Conservation (phyloP, 2,797 vertebrate species). For the Gallinago stenura region DNA sequence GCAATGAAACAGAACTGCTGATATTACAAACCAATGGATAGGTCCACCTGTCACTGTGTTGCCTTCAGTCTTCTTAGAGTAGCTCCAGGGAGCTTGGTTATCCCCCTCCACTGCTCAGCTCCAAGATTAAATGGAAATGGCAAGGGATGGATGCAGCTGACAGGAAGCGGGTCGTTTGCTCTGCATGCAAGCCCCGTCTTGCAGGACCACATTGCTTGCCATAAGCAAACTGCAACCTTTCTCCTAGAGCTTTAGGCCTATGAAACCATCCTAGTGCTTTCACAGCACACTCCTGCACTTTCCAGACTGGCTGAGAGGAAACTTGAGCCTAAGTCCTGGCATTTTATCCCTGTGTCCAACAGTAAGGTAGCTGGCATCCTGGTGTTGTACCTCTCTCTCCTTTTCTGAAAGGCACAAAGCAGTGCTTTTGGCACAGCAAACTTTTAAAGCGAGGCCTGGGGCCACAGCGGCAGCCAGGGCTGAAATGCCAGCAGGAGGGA, state of each 20-base stretch:
- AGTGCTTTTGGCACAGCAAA: not conserved
- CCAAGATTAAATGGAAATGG: not conserved
- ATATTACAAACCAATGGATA: not conserved
- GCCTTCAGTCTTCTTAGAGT: not conserved
- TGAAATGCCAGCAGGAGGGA: not conserved
- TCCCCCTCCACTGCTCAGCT: not conserved
- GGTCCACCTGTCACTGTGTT: not conserved
- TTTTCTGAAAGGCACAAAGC: not conserved
- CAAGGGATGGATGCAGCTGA: not conserved
- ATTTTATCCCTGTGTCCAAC: not conserved
- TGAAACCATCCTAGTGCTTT: not conserved
- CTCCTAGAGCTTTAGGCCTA: not conserved
- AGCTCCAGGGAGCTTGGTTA: not conserved
- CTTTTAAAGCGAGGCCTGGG: not conserved
- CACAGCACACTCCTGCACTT: not conserved
- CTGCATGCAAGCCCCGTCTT: accelerated
- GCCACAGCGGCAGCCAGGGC: not conserved
- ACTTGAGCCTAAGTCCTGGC: not conserved
- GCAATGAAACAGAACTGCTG: not conserved
- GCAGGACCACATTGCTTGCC: not conserved
- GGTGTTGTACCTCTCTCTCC: not conserved
- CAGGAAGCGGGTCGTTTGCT: accelerated
- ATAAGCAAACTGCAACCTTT: not conserved
- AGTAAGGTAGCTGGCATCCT: not conserved
- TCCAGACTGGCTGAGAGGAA: not conserved